These are phyloP conservation scores for Pilophorus perplexus DNA, from an alignment of 2,888 invertebrate species.

Conservation along the genomic window DNA sequence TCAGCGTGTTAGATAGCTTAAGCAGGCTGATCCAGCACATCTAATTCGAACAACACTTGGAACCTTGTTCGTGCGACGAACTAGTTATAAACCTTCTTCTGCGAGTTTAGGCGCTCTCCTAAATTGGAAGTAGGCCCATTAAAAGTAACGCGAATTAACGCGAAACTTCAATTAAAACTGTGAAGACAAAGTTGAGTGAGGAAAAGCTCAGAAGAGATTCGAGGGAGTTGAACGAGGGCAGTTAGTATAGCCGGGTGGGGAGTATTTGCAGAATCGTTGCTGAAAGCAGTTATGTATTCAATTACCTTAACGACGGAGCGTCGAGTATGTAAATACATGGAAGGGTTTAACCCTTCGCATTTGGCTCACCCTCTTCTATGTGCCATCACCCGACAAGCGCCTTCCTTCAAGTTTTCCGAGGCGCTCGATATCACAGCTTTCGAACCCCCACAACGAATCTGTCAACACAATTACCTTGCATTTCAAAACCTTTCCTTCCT, in stretches of 20 bases:
- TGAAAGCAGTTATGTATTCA: conserved; percentile 25
- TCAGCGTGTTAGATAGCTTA: no score
- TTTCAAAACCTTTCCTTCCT: neutral
- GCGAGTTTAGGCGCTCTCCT: no score
- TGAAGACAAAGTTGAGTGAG: no score
- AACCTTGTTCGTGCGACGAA: no score
- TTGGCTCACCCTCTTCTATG: neutral
- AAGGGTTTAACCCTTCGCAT: neutral
- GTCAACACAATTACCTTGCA: conserved; percentile 14
- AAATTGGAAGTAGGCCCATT: no score
- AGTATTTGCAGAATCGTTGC: conserved; percentile 11
- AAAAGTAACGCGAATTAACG: no score
- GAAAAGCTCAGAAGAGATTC: neutral
- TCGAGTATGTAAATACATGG: neutral
- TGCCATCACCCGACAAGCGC: neutral
- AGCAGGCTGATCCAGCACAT: no score
- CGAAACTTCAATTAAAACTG: no score
- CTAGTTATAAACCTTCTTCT: no score
- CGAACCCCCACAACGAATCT: neutral
- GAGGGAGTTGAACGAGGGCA: neutral
- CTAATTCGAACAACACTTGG: no score
- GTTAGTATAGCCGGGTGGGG: no score
- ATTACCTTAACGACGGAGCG: conserved; percentile 24
- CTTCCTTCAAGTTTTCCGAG: neutral
- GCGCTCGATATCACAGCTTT: conserved; percentile 6